A percentile compares a stretch with the other conserved stretches of the same genome.
Conservation (phyloP, 2,113 vertebrate species). For the Calonectris borealis region DNA sequence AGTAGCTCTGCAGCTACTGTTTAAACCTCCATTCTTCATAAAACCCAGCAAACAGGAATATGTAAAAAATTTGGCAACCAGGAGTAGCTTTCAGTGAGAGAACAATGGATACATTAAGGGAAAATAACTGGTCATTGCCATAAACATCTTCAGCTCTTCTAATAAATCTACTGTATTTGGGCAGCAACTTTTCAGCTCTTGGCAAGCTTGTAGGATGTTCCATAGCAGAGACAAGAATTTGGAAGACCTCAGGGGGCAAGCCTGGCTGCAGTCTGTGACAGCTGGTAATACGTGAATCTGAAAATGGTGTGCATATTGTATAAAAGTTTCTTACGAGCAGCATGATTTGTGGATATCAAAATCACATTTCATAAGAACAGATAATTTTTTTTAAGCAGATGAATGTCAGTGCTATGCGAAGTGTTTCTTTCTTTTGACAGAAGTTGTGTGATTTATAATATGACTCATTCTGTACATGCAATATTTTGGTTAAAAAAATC, state of each 20-base stretch:
- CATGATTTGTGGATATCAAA: background rate
- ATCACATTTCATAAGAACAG: background rate
- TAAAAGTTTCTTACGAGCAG: background rate
- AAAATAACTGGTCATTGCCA: background rate
- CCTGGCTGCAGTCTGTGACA: background rate
- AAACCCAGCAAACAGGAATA: background rate
- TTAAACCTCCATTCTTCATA: background rate
- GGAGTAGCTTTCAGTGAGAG: background rate
- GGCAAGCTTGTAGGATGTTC: constrained; percentile 6
- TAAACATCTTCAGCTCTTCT: constrained; percentile 7
- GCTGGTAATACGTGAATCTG: background rate
- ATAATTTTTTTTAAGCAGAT: background rate
- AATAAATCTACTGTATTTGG: background rate
- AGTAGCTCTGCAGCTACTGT: background rate
- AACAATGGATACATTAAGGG: background rate
- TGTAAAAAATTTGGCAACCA: background rate
- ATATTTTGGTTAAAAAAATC: constrained; percentile 52
- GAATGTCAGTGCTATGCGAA: background rate
- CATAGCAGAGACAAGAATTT: constrained; percentile 11
- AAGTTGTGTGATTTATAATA: background rate
- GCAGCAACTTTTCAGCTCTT: constrained; percentile 2
- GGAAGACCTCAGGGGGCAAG: background rate
- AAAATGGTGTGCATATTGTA: background rate
- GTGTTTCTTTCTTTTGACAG: constrained; percentile 1
- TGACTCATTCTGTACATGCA: constrained; percentile 42